Percentiles rank a stretch among this genome's conserved stretches.
phyloP scores from a whole-genome alignment of 53 echinoderm and acorn worm genomes.

The Glandiceps talaboti region DNA sequence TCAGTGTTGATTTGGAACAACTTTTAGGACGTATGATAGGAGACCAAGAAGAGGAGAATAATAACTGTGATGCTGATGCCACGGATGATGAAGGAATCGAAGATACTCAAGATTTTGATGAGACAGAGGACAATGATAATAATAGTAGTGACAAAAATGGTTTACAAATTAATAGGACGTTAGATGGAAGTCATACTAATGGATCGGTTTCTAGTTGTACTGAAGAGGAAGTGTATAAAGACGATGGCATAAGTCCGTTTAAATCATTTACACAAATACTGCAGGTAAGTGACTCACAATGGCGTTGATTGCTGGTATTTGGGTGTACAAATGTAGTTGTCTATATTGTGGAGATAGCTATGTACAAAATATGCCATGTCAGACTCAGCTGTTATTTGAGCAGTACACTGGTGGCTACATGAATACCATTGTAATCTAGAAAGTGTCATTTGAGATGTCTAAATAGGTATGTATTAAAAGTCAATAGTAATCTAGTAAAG shows the following conservation, averaged over 20 bases:
- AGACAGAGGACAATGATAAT: conserved; percentile 30
- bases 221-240: neutral
- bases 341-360: no score
- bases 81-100: conserved; percentile 83
- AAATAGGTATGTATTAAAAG: no score
- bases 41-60: conserved; percentile 21
- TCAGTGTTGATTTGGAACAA: conserved; percentile 62
- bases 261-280: neutral
- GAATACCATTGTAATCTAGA: no score
- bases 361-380: no score
- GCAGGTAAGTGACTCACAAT: neutral
- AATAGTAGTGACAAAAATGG: neutral
- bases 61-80: conserved; percentile 17
- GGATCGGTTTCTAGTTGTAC: neutral
- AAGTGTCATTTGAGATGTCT: no score
- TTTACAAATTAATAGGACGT: neutral
- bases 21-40: conserved; percentile 70
- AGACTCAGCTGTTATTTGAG: no score
- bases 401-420: no score
- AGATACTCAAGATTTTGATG: conserved; percentile 66
- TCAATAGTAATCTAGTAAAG: no score
- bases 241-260: neutral
- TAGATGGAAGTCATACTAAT: neutral
- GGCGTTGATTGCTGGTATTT: no score
- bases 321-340: no score